Evolutionary conservation across 2,888 invertebrate species (phyloP).

Genomic region (Lithophane semibrunnea): DNA sequence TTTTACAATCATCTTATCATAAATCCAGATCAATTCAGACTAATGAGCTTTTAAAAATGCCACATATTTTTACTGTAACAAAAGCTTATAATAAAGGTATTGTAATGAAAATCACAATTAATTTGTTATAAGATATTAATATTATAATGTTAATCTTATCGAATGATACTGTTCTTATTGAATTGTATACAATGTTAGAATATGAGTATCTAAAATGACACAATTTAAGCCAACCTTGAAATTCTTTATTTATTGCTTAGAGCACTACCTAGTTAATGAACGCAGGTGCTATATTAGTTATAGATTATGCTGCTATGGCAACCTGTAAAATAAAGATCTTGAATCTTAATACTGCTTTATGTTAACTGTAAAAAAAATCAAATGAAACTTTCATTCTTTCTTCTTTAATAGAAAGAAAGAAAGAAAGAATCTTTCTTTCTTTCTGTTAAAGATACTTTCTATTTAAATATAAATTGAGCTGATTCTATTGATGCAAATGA

Average conservation of each 20-base stretch:
- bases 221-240: background rate
- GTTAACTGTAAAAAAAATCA: too few species aligned
- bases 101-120: slow-evolving; percentile 7
- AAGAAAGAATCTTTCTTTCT: too few species aligned
- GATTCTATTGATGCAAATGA: background rate
- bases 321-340: background rate
- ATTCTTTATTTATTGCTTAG: background rate
- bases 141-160: background rate
- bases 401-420: too few species aligned
- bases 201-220: background rate
- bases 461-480: background rate
- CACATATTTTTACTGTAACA: background rate
- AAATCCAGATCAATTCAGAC: slow-evolving; percentile 7
- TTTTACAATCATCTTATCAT: too few species aligned
- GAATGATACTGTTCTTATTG: slow-evolving; percentile 4
- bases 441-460: background rate
- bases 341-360: background rate
- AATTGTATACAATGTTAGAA: background rate
- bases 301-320: background rate
- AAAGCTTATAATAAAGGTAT: slow-evolving; percentile 1
- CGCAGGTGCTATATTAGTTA: background rate
- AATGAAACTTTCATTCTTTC: too few species aligned
- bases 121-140: slow-evolving; percentile 13
- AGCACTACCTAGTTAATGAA: background rate
- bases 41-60: slow-evolving; percentile 50